phyloP scores from a whole-genome alignment of 2,888 invertebrate species.

The Platynereis dumerilii region DNA sequence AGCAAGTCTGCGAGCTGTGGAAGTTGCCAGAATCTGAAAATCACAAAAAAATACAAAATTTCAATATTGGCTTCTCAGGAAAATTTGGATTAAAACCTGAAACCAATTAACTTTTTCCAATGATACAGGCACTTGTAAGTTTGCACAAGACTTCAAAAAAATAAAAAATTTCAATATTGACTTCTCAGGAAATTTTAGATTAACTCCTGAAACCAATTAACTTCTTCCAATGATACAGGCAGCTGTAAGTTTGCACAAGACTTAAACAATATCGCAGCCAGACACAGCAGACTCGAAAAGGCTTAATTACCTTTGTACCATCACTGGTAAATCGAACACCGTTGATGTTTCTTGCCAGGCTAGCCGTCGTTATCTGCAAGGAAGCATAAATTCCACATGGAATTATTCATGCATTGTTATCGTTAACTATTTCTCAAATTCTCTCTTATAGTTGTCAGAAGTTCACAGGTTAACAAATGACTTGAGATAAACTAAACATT shows the following conservation, averaged over 20 bases:
- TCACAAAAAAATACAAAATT: not conserved
- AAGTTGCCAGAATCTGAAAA: slow-evolving; percentile 64
- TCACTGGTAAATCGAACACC: slow-evolving; percentile 66
- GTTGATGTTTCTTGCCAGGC: slow-evolving; percentile 64
- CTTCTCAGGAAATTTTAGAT: too few species aligned
- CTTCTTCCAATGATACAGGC: not conserved
- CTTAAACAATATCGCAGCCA: too few species aligned
- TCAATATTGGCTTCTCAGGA: not conserved
- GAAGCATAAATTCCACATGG: not conserved
- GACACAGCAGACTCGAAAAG: too few species aligned
- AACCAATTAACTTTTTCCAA: not conserved
- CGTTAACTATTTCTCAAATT: too few species aligned
- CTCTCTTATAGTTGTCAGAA: too few species aligned
- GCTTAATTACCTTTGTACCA: slow-evolving; percentile 56
- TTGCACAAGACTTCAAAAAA: too few species aligned
- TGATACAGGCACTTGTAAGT: not conserved
- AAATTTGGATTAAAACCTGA: too few species aligned
- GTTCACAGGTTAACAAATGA: too few species aligned
- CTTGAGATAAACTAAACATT: too few species aligned
- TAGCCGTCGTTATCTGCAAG: slow-evolving; percentile 62
- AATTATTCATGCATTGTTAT: not conserved
- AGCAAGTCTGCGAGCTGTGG: slow-evolving; percentile 64
- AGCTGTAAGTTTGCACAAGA: not conserved
- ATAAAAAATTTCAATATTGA: not conserved
- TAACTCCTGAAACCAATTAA: not conserved